phyloP scores from a whole-genome alignment of 2,888 invertebrate species.

The Proisotoma minuta region DNA sequence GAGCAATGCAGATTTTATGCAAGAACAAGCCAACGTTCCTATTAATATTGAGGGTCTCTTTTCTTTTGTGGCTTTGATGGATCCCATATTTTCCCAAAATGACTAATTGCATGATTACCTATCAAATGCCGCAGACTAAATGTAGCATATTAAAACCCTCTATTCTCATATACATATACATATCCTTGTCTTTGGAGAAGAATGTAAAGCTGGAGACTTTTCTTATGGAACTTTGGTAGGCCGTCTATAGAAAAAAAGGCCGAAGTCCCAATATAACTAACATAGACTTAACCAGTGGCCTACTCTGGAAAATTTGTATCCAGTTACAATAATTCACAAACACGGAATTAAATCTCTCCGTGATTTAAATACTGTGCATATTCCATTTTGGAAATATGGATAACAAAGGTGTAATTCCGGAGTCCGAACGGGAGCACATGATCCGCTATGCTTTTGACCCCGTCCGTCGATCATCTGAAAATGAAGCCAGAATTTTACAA shows the following conservation, averaged over 20 bases:
- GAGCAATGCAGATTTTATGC: too few species aligned
- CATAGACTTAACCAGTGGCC: too few species aligned
- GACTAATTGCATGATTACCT: too few species aligned
- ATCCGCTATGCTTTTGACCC: constrained; percentile 37
- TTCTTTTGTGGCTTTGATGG: too few species aligned
- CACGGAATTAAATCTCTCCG: constrained; percentile 75
- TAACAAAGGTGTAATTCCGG: constrained; percentile 42
- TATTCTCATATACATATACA: too few species aligned
- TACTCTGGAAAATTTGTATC: constrained; percentile 80
- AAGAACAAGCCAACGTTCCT: too few species aligned
- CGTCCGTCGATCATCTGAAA: constrained; percentile 22
- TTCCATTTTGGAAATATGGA: too few species aligned
- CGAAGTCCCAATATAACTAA: neutral
- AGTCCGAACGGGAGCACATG: constrained; percentile 26
- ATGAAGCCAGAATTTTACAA: constrained; percentile 32
- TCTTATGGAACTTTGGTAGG: neutral
- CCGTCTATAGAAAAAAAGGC: neutral
- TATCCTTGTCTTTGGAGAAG: neutral
- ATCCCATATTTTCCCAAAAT: too few species aligned
- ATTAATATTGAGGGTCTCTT: too few species aligned
- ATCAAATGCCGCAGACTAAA: too few species aligned
- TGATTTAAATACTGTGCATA: constrained; percentile 70
- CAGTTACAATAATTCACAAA: constrained; percentile 72
- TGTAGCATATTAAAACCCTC: too few species aligned
- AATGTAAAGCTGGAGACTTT: neutral